These are phyloP conservation scores for Plecotus auritus DNA, from an alignment of 2,113 vertebrate species.

Conservation along the genomic window DNA sequence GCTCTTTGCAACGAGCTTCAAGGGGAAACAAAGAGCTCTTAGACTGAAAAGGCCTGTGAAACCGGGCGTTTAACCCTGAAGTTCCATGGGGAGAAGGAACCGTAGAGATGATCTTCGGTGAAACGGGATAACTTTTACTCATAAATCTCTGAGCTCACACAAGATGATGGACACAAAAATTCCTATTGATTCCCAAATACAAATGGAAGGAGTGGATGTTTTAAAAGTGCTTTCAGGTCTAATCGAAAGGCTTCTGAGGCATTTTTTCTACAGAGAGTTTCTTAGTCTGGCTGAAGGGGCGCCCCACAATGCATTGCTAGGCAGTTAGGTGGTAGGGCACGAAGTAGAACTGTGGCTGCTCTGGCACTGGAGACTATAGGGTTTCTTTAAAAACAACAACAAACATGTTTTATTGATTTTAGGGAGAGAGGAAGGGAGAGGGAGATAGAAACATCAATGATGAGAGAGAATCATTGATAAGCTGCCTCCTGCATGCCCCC, in stretches of 20 bases:
- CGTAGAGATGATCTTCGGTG: neutral
- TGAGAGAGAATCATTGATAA: too few relatives aligned
- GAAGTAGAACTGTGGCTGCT: neutral
- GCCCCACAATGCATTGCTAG: neutral
- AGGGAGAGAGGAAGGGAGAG: too few relatives aligned
- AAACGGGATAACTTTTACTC: neutral
- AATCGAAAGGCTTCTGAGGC: fast-evolving
- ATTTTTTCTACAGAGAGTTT: fast-evolving
- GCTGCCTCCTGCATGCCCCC: too few relatives aligned
- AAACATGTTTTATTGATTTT: too few relatives aligned
- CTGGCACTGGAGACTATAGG: fast-evolving
- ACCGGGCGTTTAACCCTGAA: neutral
- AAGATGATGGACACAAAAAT: neutral
- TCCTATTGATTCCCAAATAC: neutral
- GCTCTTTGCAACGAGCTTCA: neutral
- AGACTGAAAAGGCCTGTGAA: neutral
- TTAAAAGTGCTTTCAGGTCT: neutral
- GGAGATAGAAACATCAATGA: too few relatives aligned
- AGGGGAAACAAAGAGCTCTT: slow-evolving; percentile 9
- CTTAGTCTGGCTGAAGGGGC: fast-evolving
- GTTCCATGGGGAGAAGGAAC: neutral
- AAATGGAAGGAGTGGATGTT: neutral
- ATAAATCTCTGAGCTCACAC: neutral
- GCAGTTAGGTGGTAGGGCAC: fast-evolving
- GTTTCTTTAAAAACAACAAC: too few relatives aligned